Conservation (phyloP, 37 sponge, comb jelly and placozoan genomes). For the Agelas oroides region DNA sequence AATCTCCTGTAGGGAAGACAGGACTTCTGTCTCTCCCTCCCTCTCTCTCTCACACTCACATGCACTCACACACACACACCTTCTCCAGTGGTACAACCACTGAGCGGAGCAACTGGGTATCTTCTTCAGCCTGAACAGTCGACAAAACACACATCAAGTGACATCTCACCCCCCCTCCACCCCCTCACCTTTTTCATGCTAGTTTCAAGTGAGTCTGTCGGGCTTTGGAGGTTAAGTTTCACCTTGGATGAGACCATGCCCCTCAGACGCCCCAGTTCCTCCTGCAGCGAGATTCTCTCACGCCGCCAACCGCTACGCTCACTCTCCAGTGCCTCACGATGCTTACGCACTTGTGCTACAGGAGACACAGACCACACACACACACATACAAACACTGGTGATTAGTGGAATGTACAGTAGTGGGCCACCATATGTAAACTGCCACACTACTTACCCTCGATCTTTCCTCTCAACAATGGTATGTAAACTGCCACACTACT, state of each 20-base stretch:
- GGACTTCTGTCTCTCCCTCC: not conserved
- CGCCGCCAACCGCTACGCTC: constrained; percentile 12
- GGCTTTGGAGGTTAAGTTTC: not conserved
- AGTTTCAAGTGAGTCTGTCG: constrained; percentile 30
- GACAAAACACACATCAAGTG: no score
- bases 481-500: no score
- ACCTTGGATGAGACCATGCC: no score
- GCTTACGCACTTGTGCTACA: constrained; percentile 27
- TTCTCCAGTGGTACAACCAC: constrained; percentile 81
- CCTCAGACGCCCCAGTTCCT: constrained; percentile 12
- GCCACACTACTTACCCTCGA: no score
- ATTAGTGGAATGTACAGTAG: not conserved
- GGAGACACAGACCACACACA: not conserved
- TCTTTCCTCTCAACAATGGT: no score
- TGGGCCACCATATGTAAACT: no score
- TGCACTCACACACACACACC: constrained; percentile 17
- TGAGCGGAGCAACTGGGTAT: constrained; percentile 52
- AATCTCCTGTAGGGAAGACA: constrained; percentile 36
- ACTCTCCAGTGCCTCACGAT: not conserved
- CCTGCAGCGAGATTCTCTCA: not conserved
- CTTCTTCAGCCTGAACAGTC: constrained; percentile 63
- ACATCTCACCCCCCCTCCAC: no score
- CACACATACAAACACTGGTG: no score
- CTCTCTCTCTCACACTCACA: not conserved
- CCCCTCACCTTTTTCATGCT: constrained; percentile 54